Base-by-base conservation (phyloP, 2,888 invertebrate species). In the Eledone cirrhosa region DNA sequence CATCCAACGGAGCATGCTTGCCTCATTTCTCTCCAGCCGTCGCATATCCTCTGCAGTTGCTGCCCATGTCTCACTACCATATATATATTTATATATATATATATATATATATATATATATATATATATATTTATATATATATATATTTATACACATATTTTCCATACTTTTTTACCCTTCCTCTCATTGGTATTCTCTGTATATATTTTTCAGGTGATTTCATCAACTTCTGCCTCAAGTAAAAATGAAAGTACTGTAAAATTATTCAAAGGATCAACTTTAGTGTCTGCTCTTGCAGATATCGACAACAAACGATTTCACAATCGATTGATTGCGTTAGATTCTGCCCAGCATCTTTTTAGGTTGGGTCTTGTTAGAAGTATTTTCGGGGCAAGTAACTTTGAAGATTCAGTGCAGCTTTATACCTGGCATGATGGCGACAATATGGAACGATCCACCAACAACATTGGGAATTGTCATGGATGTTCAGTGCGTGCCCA, bases 351-450 rank as follows among this genome's bases (percentile, higher is more conserved):
- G 79, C 83, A 85, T 69, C 85, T 89, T n/a, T 86, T 89, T 77
- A 84, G 85, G 33, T 84, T 85, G 72, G 87, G 89, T 27, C 84
- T 86, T 48, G 86, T 89, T 33, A 82, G 81, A 77, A 87, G 88
- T 75, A 85, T 88, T 48, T 86, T 85, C 78, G 87, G 87, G 22
- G 83, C 85, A 16, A 80, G 80, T 24, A 80, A 82, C 59, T 89
- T 89, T 81, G 88, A 89, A 78, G 89, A 89, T 79, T 87, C 87
- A 47, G 87, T 86, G 19, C 87, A 87, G 47, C 82, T 88, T 63
- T 89, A 88, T 80, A 82, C 85, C 69, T 88, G 88, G 88, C 81
- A 83, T 22, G 85, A 87, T 77, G 82, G 85, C 76, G 84, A 85
- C 69, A 81, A 79, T 65, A 29, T 78, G 19, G 83, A 80, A 72